phyloP scores from a whole-genome alignment of 2,113 vertebrate genomes.

The Condylura cristata region DNA sequence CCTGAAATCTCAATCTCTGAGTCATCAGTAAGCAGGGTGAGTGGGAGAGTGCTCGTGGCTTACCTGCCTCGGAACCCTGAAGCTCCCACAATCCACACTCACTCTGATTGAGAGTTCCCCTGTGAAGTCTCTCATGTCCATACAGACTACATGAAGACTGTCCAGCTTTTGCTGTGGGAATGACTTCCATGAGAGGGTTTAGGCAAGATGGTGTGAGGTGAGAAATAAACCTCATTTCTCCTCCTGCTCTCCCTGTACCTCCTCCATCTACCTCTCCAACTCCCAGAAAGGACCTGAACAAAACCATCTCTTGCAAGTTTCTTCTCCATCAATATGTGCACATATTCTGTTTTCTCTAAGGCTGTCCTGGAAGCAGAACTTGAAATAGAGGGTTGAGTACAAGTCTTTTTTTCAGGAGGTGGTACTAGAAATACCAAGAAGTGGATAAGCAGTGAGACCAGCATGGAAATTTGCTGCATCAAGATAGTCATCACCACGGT shows the following conservation, averaged over 20 bases:
- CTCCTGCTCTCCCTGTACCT: neutral
- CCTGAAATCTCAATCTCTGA: neutral
- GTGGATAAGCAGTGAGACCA: neutral
- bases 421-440: neutral
- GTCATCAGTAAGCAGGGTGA: neutral
- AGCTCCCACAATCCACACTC: neutral
- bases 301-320: neutral
- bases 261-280: neutral
- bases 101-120: neutral
- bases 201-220: neutral
- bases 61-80: fast-evolving
- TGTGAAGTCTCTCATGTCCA: fast-evolving
- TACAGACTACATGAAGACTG: too few relatives aligned
- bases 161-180: neutral
- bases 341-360: neutral
- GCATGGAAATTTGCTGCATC: neutral
- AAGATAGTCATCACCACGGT: neutral
- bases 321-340: neutral
- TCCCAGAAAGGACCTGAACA: neutral
- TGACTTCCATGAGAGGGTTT: neutral
- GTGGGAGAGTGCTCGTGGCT: fast-evolving
- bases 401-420: neutral
- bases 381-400: neutral
- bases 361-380: neutral
- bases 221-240: neutral